A percentile compares a stretch with the other conserved stretches of the same genome.
Conservation (phyloP, 2,797 vertebrate genomes). For the Acanthurus leucopareius region DNA sequence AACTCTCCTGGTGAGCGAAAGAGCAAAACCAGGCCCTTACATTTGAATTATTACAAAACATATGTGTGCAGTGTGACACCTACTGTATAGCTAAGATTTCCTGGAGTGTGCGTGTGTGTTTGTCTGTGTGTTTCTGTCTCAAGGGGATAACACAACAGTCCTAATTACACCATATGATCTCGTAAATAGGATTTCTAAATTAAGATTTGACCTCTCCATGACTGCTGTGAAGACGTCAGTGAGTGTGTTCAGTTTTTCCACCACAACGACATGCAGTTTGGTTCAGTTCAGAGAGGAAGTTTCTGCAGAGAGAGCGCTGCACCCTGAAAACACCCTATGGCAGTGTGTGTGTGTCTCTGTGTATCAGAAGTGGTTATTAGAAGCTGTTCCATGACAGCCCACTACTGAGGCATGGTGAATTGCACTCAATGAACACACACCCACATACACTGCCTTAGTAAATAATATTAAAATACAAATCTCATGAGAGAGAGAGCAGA, state of each 20-base stretch:
- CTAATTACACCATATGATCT: conserved; percentile 67
- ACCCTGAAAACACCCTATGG: conserved; percentile 24
- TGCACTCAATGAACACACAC: conserved; percentile 36
- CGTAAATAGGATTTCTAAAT: conserved; percentile 59
- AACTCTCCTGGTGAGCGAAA: conserved; percentile 91
- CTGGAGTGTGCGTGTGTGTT: neutral
- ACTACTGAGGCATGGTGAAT: conserved; percentile 30
- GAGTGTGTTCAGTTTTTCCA: conserved; percentile 27
- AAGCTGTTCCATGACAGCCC: conserved; percentile 9
- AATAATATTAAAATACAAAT: conserved; percentile 28
- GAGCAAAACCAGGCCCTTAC: conserved; percentile 47
- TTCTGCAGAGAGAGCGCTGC: conserved; percentile 31
- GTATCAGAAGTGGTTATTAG: conserved; percentile 28
- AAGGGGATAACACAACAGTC: conserved; percentile 42
- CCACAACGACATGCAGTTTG: conserved; percentile 23
- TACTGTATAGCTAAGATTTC: conserved; percentile 63
- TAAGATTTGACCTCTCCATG: conserved; percentile 68
- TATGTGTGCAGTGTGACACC: conserved; percentile 40
- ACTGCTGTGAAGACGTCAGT: conserved; percentile 43
- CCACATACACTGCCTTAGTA: conserved; percentile 3
- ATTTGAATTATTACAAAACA: conserved; percentile 27
- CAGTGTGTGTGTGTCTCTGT: conserved; percentile 17
- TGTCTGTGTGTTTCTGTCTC: conserved; percentile 37
- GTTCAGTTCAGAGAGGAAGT: conserved; percentile 27
- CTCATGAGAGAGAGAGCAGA: neutral